Conservation (phyloP, 2,888 invertebrate genomes). For the Cheilosia pagana region DNA sequence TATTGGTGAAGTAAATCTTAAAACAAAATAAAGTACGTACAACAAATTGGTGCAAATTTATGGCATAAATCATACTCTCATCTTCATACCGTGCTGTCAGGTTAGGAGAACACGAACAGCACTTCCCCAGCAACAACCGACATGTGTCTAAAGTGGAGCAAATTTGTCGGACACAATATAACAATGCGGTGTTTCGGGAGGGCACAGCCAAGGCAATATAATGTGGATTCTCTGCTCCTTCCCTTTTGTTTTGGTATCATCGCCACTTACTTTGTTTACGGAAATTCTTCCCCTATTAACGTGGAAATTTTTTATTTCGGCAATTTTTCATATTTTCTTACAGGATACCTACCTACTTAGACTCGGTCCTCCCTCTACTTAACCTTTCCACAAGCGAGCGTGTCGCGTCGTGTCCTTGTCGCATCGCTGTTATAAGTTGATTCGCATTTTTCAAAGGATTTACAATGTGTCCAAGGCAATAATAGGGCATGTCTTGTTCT, state of each 20-base stretch:
- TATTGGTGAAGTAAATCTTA: slow-evolving; percentile 68
- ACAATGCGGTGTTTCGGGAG: slow-evolving; percentile 4
- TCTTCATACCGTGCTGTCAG: slow-evolving; percentile 56
- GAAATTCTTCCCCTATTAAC: slow-evolving; percentile 57
- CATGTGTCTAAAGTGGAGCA: slow-evolving; percentile 68
- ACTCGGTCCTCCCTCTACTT: neutral
- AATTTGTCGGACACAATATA: slow-evolving; percentile 71
- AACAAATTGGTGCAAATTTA: slow-evolving; percentile 75
- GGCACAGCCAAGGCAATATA: neutral
- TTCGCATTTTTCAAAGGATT: slow-evolving; percentile 74
- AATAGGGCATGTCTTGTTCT: slow-evolving; percentile 72
- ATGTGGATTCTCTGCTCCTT: neutral
- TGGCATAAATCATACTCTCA: slow-evolving; percentile 73
- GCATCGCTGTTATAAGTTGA: slow-evolving; percentile 65
- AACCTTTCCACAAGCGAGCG: neutral
- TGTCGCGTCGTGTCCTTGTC: neutral
- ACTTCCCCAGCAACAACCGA: slow-evolving; percentile 59
- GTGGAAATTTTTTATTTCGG: slow-evolving; percentile 71
- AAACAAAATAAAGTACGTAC: slow-evolving; percentile 68
- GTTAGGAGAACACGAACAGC: slow-evolving; percentile 66
- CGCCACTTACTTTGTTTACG: slow-evolving; percentile 68
- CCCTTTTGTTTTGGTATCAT: slow-evolving; percentile 54
- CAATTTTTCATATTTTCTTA: slow-evolving; percentile 70
- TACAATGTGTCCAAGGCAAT: slow-evolving; percentile 73
- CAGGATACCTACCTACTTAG: no score